Conservation (phyloP, 2,888 invertebrate genomes). For the Epinotia demarniana region DNA sequence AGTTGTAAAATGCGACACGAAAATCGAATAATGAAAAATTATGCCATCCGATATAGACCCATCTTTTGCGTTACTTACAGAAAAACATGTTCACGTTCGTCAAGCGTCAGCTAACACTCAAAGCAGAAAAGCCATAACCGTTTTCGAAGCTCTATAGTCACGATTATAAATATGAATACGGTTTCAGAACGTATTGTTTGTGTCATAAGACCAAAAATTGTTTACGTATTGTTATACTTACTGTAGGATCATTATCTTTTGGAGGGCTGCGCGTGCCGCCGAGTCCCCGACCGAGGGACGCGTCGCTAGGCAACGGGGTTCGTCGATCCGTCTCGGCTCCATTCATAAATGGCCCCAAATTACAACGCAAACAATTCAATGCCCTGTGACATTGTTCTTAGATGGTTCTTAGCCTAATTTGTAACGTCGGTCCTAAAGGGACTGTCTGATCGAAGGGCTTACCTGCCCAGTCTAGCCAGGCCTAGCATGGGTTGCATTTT, state of each 20-base stretch:
- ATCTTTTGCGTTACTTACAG: not conserved
- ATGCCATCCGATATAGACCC: too few species aligned
- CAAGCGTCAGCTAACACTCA: conserved; percentile 8
- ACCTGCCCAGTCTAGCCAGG: too few species aligned
- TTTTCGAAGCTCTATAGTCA: not conserved
- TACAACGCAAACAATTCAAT: conserved; percentile 52
- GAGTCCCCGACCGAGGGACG: conserved; percentile 54
- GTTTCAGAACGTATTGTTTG: not conserved
- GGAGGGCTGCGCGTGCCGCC: not conserved
- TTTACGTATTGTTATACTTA: not conserved
- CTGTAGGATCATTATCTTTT: conserved; percentile 6
- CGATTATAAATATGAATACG: not conserved
- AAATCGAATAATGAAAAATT: too few species aligned
- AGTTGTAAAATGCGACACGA: too few species aligned
- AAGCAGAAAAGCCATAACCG: not conserved
- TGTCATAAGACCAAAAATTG: not conserved
- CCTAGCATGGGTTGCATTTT: too few species aligned
- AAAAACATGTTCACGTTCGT: conserved; percentile 17
- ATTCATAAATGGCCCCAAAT: conserved; percentile 61
- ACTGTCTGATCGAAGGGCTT: conserved; percentile 19
- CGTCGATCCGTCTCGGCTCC: conserved; percentile 54
- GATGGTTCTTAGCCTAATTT: conserved; percentile 24
- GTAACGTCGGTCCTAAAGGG: conserved; percentile 8
- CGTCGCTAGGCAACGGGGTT: conserved; percentile 68
- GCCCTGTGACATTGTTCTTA: conserved; percentile 43